Evolutionary conservation across 1,140 invertebrate species (phyloP), one percentile per base, ranked within the genome.

Genomic region (Geopemphigus sp.): DNA sequence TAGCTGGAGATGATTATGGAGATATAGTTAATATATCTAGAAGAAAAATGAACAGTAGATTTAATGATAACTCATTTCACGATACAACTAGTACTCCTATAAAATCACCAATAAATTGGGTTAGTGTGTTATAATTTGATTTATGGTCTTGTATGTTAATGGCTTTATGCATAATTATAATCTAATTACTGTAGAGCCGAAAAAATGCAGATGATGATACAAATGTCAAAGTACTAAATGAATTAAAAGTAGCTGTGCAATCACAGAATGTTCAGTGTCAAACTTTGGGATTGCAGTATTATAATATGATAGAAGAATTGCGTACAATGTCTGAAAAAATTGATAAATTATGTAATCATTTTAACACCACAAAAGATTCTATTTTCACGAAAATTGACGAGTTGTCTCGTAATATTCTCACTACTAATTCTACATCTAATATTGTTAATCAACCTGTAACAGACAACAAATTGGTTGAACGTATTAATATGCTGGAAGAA

Each of bases 221-320:
- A 50, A 15, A 61, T 61, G 39, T 53, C n/a, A 78, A 61, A 50
- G 24, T 61, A 26, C n/a, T 78, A 5, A 78, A 29, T 50, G 74
- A 78, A 63, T 50, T 78, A 47, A 78, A 78, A 63, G 53, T 78
- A 29, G 45, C 74, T 14, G 39, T 78, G 17, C 74, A 78, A 63
- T 78, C 74, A 26, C 74, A 78, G 39, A 78, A 78, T 61, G 74
- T 78, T 6, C 74, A 78, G 6, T 78, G 74, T 24, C 74, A 78
- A 63, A 78, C 74, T 47, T 56, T 78, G 45, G 74, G 74, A 78
- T 63, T 78, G 24, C 74, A 78, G 39, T 78, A 78, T 61, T 78
- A 63, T 61, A 78, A 59, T 61, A 61, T 78, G 32, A 50, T 61
- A 45, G 74, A 78, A 19, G 47, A 32, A 39, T 45, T 78, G 24